These are phyloP conservation scores for Vanessa cardui DNA, from an alignment of 2,888 invertebrate species.

Conservation along the genomic window DNA sequence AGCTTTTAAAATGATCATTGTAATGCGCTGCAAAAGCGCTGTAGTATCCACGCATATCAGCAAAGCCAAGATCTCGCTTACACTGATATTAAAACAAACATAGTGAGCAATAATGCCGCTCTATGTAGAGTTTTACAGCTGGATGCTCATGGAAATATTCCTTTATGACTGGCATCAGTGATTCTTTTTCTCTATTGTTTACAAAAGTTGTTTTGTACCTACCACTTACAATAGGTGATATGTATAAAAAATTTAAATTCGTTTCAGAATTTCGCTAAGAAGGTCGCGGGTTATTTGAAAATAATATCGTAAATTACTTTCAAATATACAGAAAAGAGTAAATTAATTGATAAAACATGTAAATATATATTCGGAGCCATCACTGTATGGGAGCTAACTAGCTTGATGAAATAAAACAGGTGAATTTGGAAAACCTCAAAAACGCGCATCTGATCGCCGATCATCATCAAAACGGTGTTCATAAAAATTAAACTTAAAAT, in stretches of 20 bases:
- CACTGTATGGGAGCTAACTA: too few species aligned
- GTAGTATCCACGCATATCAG: slow-evolving; percentile 39
- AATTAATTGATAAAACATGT: too few species aligned
- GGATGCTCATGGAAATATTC: slow-evolving; percentile 39
- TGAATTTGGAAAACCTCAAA: too few species aligned
- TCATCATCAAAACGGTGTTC: too few species aligned
- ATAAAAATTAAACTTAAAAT: too few species aligned
- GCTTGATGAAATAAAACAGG: too few species aligned
- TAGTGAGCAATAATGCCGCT: slow-evolving; percentile 49
- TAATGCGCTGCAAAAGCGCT: slow-evolving; percentile 24
- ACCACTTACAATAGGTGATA: not conserved
- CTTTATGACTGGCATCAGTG: slow-evolving; percentile 38
- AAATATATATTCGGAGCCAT: too few species aligned
- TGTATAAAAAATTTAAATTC: not conserved
- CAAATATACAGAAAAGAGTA: too few species aligned
- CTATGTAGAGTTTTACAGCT: slow-evolving; percentile 42
- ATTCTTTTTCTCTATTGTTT: slow-evolving; percentile 26
- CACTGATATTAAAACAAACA: slow-evolving; percentile 52
- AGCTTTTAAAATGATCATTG: not conserved
- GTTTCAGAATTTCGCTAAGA: too few species aligned
- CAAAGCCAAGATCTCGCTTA: slow-evolving; percentile 42
- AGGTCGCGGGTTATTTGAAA: too few species aligned
- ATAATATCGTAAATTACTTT: too few species aligned
- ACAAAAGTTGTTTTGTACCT: not conserved
- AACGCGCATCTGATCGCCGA: too few species aligned